phyloP scores from a whole-genome alignment of 2,113 vertebrate species.

The Pangasianodon hypophthalmus region DNA sequence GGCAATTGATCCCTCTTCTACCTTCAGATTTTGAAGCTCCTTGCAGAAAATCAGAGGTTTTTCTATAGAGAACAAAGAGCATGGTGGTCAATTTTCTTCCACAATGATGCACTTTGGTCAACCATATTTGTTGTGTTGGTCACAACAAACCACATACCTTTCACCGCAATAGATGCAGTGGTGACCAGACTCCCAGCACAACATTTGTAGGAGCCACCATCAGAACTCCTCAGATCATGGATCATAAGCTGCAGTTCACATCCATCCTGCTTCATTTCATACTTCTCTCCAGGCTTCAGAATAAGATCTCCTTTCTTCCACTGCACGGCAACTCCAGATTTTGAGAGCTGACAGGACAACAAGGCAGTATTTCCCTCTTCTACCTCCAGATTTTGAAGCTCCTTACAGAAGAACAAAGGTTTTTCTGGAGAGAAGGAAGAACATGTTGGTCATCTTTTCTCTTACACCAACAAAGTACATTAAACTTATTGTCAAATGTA shows the following conservation, averaged over 20 bases:
- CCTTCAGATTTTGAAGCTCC: not conserved
- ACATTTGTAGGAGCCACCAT: conserved; percentile 57
- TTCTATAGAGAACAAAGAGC: conserved; percentile 38
- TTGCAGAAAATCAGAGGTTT: not conserved
- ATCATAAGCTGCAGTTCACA: conserved; percentile 70
- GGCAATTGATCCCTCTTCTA: not conserved
- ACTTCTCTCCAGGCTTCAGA: conserved; percentile 65
- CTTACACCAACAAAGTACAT: not conserved
- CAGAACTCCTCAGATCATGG: conserved; percentile 62
- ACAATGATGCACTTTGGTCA: no score
- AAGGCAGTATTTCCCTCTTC: conserved; percentile 77
- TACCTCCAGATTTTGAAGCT: conserved; percentile 79
- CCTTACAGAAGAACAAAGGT: conserved; percentile 73
- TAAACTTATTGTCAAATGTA: not conserved
- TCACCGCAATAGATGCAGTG: conserved; percentile 71
- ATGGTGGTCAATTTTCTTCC: not conserved
- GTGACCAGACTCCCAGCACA: conserved; percentile 68
- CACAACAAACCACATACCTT: conserved; percentile 67
- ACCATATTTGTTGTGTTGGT: no score
- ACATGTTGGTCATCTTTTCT: not conserved
- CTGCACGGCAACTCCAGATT: conserved; percentile 67
- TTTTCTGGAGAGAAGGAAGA: conserved; percentile 41
- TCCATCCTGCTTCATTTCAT: conserved; percentile 75
- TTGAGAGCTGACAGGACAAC: conserved; percentile 81
- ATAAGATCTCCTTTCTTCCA: conserved; percentile 77